Evolutionary conservation across 2,797 vertebrate genomes (phyloP).

Genomic region (Propithecus perrieri): DNA sequence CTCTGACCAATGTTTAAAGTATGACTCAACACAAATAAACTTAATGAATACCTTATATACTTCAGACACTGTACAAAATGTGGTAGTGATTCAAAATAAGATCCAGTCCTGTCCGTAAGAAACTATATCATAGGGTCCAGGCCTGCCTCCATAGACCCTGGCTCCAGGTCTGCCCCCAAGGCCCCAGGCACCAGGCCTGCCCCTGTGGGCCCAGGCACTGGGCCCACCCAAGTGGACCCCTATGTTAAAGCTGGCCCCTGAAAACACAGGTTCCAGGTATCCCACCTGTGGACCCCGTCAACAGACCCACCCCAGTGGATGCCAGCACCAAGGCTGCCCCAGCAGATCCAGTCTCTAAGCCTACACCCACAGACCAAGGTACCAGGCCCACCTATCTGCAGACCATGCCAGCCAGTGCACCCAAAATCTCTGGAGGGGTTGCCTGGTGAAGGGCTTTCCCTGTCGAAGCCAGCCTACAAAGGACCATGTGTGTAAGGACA

Average conservation of each 20-base stretch:
- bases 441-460: neutral
- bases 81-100: neutral
- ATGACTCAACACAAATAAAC: neutral
- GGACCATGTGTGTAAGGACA: neutral
- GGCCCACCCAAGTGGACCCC: neutral
- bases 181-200: neutral
- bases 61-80: neutral
- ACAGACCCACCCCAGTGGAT: neutral
- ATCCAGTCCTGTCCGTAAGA: neutral
- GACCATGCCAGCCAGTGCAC: neutral
- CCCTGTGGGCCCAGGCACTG: neutral
- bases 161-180: neutral
- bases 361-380: neutral
- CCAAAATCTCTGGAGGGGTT: neutral
- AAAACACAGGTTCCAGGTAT: neutral
- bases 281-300: neutral
- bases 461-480: neutral
- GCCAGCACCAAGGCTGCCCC: neutral
- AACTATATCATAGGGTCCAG: neutral
- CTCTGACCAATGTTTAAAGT: slow-evolving; percentile 14
- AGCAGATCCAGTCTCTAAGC: neutral
- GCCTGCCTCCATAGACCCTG: neutral
- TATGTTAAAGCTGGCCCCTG: neutral
- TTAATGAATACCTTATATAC: neutral
- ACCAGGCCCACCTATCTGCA: neutral